Evolutionary conservation across 2,797 vertebrate species (phyloP), one percentile per base, ranked within the genome.

Genomic region (Cyprinella venusta): DNA sequence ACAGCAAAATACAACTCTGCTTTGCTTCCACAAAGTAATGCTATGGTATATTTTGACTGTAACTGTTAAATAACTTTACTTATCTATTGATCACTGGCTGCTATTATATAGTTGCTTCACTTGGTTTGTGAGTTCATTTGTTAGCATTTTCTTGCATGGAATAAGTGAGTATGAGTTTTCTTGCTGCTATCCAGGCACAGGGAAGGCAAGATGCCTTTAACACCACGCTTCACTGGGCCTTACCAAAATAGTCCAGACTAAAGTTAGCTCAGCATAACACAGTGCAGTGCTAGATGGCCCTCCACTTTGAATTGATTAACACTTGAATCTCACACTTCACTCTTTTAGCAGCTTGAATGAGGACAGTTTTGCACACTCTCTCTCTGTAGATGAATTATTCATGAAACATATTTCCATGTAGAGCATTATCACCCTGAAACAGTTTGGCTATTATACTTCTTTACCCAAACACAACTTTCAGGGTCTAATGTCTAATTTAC

Each of bases 191-290:
- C 26, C 64, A 77, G 74, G 33, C 72, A 50, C 36, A 75, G 18
- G 33, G 67, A 68, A 77, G 75, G 54, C 61, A 84, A 63, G 67
- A 84, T 64, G 79, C 59, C 79, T 86, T 74, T 81, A 59, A 80
- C 81, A 84, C 45, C 52, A 76, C 18, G 26, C 76, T 86, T 86
- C 71, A 82, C 71, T 80, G 79, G 75, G 13, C 19, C 75, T 50
- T 74, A 68, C 83, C 67, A 81, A 83, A 83, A 80, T 76, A 85
- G 80, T 65, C 83, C 79, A 80, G 76, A 81, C 50, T 85, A 86
- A 84, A 86, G 64, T 86, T 86, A 88, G 79, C 72, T 76, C 81
- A 82, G 81, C 19, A 67, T 64, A 65, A 67, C 56, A 78, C 63
- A 78, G 76, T 3, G 21, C 71, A 63, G 65, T 24, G 21, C 52